phyloP scores from a whole-genome alignment of 2,888 invertebrate species.

The Calephelis perditalis region DNA sequence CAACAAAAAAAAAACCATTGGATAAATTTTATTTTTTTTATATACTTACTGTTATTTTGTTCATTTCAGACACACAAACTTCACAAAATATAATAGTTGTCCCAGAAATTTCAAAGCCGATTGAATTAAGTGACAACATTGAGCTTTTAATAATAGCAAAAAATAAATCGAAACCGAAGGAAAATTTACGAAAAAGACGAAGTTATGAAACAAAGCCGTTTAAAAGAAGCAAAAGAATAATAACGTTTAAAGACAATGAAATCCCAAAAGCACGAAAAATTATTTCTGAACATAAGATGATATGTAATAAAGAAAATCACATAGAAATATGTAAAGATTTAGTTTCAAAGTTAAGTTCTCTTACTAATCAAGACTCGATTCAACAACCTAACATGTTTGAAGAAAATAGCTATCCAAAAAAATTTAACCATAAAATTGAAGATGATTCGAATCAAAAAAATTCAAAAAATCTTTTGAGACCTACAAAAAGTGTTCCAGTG shows the following conservation, averaged over 20 bases:
- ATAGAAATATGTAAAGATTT: conserved; percentile 53
- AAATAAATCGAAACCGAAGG: conserved; percentile 16
- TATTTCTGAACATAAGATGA: conserved; percentile 47
- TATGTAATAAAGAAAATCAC: conserved; percentile 47
- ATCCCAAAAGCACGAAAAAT: conserved; percentile 49
- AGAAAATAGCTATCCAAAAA: too few species aligned
- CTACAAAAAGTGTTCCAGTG: conserved; percentile 28
- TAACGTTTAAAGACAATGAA: conserved; percentile 41
- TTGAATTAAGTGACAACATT: background rate
- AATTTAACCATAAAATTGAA: too few species aligned
- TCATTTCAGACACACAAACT: background rate
- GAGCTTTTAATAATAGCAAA: conserved; percentile 4
- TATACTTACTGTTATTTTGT: background rate
- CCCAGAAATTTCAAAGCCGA: background rate
- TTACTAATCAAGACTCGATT: conserved; percentile 32
- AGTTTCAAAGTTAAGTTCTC: conserved; percentile 44
- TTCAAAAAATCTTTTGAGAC: conserved; percentile 29
- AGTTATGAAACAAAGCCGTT: conserved; percentile 16
- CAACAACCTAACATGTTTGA: conserved; percentile 4
- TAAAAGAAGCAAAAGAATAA: background rate
- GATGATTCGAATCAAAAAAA: conserved; percentile 44
- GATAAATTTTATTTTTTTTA: background rate
- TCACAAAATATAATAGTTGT: background rate
- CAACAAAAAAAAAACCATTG: too few species aligned
- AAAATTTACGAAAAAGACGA: background rate